Percentiles rank a stretch among this genome's conserved stretches.
These are phyloP conservation scores for Propithecus perrieri DNA, from an alignment of 2,797 vertebrate species.

Conservation along the genomic window DNA sequence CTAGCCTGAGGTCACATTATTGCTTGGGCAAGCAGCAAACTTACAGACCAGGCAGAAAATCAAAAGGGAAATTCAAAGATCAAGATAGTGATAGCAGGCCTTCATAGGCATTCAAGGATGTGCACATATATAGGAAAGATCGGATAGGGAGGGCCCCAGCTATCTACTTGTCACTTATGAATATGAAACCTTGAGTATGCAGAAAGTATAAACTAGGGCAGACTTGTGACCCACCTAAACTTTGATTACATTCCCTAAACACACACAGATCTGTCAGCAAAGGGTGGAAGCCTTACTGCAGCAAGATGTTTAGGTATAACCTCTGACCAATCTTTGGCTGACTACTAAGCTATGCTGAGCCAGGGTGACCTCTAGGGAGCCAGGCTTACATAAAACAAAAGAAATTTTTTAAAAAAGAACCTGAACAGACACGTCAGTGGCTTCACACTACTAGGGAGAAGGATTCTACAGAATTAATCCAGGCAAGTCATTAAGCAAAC, in stretches of 20 bases:
- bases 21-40: neutral
- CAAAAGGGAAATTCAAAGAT: neutral
- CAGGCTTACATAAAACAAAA: neutral
- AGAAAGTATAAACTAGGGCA: neutral
- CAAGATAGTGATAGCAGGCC: neutral
- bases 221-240: neutral
- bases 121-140: neutral
- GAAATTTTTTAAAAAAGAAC: neutral
- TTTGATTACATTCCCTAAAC: neutral
- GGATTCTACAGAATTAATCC: conserved; percentile 1
- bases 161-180: neutral
- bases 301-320: neutral
- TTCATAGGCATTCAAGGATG: neutral
- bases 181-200: neutral
- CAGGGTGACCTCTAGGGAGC: neutral
- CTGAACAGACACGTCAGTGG: neutral
- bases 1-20: neutral
- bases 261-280: neutral
- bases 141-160: neutral
- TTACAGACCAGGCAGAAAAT: neutral
- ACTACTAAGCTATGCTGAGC: neutral
- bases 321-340: neutral
- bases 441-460: neutral
- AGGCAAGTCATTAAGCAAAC: conserved; percentile 28
- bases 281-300: neutral